Conservation (phyloP, 2,797 vertebrate genomes). For the Schizothorax lantsangensis region DNA sequence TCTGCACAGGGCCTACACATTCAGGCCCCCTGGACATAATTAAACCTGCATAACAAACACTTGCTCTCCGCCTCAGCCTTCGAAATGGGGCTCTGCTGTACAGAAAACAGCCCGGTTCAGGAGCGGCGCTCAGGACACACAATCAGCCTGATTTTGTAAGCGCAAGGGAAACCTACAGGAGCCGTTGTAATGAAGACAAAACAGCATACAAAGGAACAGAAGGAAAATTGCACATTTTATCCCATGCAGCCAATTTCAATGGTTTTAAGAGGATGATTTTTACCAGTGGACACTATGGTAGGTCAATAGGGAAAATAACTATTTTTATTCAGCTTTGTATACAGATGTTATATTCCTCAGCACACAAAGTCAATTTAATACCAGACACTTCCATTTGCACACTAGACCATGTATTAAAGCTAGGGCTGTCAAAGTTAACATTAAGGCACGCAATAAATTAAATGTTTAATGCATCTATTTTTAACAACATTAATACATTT, state of each 20-base stretch:
- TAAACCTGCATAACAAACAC: slow-evolving; percentile 87
- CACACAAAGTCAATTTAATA: neutral
- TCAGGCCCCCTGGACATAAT: slow-evolving; percentile 84
- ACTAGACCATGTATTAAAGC: neutral
- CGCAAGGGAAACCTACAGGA: slow-evolving; percentile 71
- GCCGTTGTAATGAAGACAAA: slow-evolving; percentile 70
- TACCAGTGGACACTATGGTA: slow-evolving; percentile 13
- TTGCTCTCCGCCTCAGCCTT: slow-evolving; percentile 75
- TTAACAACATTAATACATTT: neutral
- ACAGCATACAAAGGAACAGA: slow-evolving; percentile 31
- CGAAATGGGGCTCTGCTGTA: slow-evolving; percentile 67
- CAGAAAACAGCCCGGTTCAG: slow-evolving; percentile 77
- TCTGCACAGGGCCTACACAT: slow-evolving; percentile 79
- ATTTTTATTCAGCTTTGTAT: slow-evolving; percentile 23
- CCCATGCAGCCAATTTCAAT: slow-evolving; percentile 38
- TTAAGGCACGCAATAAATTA: neutral
- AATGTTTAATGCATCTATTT: neutral
- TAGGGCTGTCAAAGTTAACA: neutral
- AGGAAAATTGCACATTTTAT: slow-evolving; percentile 40
- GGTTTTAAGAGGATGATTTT: slow-evolving; percentile 46
- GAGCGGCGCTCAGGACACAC: slow-evolving; percentile 67
- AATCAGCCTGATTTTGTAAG: slow-evolving; percentile 72
- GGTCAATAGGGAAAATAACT: slow-evolving; percentile 9
- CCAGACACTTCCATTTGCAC: neutral
- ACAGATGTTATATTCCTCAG: neutral